Conservation (phyloP, 2,888 invertebrate species). For the Oxystoma pomonae region DNA sequence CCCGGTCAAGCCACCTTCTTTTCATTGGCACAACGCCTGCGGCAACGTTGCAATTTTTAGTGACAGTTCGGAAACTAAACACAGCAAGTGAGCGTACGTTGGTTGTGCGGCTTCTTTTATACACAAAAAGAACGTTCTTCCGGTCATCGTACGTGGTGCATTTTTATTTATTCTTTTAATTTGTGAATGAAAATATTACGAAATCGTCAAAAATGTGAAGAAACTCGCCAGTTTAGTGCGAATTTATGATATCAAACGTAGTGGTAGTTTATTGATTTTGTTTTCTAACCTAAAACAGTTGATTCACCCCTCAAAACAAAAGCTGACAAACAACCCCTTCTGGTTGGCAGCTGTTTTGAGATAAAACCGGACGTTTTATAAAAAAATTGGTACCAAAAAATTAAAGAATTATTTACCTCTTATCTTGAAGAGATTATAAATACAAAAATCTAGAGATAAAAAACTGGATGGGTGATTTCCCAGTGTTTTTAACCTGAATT, state of each 20-base stretch:
- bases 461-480: too few relatives aligned
- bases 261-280: slow-evolving; percentile 34
- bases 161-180: slow-evolving; percentile 2
- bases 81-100: slow-evolving; percentile 29
- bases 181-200: slow-evolving; percentile 17
- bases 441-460: too few relatives aligned
- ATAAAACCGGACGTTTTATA: too few relatives aligned
- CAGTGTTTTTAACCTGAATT: too few relatives aligned
- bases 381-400: too few relatives aligned
- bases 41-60: slow-evolving; percentile 40
- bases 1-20: slow-evolving; percentile 30
- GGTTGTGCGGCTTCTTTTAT: slow-evolving; percentile 29
- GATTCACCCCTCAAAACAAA: slow-evolving; percentile 19
- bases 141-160: slow-evolving; percentile 8
- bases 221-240: slow-evolving; percentile 12
- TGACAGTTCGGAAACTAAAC: slow-evolving; percentile 33
- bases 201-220: not conserved
- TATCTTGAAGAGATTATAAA: too few relatives aligned
- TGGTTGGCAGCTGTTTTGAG: not conserved
- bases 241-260: not conserved
- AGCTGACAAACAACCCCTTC: slow-evolving; percentile 13
- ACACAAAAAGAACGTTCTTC: slow-evolving; percentile 23
- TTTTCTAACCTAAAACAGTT: slow-evolving; percentile 35
- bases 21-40: slow-evolving; percentile 26
- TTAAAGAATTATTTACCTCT: too few relatives aligned